Conservation (phyloP, 2,113 vertebrate species). For the Rhinoderma darwinii region DNA sequence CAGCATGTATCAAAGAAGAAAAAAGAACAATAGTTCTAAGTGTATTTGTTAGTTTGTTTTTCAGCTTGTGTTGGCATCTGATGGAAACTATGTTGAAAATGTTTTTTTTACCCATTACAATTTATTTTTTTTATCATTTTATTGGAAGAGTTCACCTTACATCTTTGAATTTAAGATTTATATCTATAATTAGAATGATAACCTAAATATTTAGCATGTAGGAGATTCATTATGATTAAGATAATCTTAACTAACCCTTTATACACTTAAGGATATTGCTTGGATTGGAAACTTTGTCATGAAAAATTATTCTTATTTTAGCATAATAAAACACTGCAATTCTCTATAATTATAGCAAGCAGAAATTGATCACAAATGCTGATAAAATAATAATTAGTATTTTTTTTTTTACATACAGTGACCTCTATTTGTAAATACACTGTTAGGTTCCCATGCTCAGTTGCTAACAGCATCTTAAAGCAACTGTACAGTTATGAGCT, state of each 20-base stretch:
- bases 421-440: too few relatives aligned
- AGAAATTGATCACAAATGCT: too few relatives aligned
- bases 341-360: too few relatives aligned
- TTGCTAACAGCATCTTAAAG: too few relatives aligned
- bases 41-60: background rate
- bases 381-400: too few relatives aligned
- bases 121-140: slow-evolving; percentile 40
- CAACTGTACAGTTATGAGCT: too few relatives aligned
- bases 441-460: too few relatives aligned
- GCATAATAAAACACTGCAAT: too few relatives aligned
- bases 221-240: background rate
- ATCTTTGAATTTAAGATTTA: background rate
- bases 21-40: background rate
- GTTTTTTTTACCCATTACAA: background rate
- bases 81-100: background rate
- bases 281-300: background rate
- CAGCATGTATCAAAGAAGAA: background rate
- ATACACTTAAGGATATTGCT: background rate
- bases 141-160: background rate
- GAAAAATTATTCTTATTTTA: background rate
- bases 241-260: background rate
- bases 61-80: background rate
- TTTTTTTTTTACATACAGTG: too few relatives aligned
- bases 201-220: too few relatives aligned
- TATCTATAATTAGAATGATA: background rate